Conservation (phyloP, 2,797 vertebrate species). For the Sardinella longiceps region DNA sequence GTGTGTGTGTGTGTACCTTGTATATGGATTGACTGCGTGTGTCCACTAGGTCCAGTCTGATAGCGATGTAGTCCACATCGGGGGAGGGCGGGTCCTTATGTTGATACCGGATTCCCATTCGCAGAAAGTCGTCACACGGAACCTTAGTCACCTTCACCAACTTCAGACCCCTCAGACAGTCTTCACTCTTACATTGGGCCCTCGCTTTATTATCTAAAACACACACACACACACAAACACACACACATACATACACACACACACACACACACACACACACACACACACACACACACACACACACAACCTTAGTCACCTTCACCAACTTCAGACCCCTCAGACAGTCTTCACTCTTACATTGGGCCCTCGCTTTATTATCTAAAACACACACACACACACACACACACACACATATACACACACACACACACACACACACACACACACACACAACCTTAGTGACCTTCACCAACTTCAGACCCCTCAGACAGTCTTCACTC, state of each 20-base stretch:
- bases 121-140: constrained; percentile 88
- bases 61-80: constrained; percentile 84
- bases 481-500: constrained; percentile 74
- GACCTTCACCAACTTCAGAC: constrained; percentile 71
- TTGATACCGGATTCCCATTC: constrained; percentile 85
- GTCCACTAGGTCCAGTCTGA: constrained; percentile 89
- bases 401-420: too few relatives aligned
- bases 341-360: constrained; percentile 79
- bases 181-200: constrained; percentile 75
- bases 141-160: constrained; percentile 71
- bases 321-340: constrained; percentile 71
- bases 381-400: too few relatives aligned
- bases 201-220: constrained; percentile 73
- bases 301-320: constrained; percentile 75
- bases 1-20: constrained; percentile 71
- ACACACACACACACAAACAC: too few relatives aligned
- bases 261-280: too few relatives aligned
- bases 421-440: too few relatives aligned
- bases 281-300: too few relatives aligned
- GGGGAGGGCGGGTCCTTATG: constrained; percentile 86
- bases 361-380: constrained; percentile 75
- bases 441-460: constrained; percentile 72
- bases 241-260: too few relatives aligned
- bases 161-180: constrained; percentile 75
- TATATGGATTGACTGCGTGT: constrained; percentile 83